Evolutionary conservation across 2,888 invertebrate genomes (phyloP).

Genomic region (Parnassius smintheus): DNA sequence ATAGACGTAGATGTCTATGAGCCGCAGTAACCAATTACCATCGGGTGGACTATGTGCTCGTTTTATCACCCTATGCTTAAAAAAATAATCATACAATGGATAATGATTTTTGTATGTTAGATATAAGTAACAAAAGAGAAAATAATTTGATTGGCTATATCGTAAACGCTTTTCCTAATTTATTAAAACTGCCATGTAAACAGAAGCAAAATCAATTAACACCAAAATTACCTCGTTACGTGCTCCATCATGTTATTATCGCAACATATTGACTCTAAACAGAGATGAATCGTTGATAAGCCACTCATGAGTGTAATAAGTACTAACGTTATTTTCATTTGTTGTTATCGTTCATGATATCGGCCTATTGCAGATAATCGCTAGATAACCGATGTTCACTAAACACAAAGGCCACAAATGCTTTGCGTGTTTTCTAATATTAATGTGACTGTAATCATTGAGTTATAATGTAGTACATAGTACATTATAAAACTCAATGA

Average conservation of each 20-base stretch:
- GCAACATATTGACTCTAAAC: constrained; percentile 18
- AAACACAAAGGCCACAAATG: not conserved
- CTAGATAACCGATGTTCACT: constrained; percentile 33
- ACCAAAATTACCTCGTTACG: constrained; percentile 20
- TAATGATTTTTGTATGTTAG: no score
- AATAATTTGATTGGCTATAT: no score
- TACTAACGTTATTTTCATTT: constrained; percentile 24
- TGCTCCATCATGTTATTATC: constrained; percentile 22
- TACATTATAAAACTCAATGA: no score
- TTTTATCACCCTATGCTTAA: no score
- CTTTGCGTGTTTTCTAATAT: constrained; percentile 17
- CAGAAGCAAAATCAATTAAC: not conserved
- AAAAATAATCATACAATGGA: no score
- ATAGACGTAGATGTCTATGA: no score
- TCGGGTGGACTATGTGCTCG: no score
- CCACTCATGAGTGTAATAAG: constrained; percentile 33
- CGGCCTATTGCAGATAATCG: constrained; percentile 33
- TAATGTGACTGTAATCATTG: not conserved
- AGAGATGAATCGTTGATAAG: constrained; percentile 33
- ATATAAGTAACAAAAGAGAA: no score
- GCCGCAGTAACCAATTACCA: no score
- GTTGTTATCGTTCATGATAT: constrained; percentile 33
- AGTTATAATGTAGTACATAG: no score
- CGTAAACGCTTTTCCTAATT: not conserved
- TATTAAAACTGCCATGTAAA: constrained; percentile 5